phyloP scores from a whole-genome alignment of 2,888 invertebrate genomes.

The Bedellia somnulentella region DNA sequence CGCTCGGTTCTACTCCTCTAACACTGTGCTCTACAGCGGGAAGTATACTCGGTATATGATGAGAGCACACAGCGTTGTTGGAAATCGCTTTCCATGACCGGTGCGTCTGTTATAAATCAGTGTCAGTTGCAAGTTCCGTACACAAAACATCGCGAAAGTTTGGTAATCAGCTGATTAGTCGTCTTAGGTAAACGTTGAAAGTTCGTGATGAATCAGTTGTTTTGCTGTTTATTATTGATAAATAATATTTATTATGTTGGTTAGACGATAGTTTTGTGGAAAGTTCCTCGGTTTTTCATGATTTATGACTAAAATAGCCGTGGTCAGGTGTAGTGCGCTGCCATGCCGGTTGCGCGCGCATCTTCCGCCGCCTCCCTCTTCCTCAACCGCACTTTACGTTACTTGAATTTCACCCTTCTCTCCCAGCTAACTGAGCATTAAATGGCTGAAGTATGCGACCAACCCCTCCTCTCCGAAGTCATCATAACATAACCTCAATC shows the following conservation, averaged over 20 bases:
- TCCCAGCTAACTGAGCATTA: too few species aligned
- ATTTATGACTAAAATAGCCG: too few species aligned
- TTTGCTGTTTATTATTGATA: conserved; percentile 18
- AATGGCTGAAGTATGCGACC: too few species aligned
- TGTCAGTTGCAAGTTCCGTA: conserved; percentile 19
- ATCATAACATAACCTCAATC: conserved; percentile 60
- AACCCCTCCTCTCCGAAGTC: too few species aligned
- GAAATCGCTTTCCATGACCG: conserved; percentile 30
- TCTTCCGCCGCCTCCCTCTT: conserved; percentile 29
- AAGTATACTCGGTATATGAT: neutral
- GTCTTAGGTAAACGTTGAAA: conserved; percentile 5
- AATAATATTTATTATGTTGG: too few species aligned
- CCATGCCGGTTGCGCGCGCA: conserved; percentile 59
- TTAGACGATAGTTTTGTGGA: too few species aligned
- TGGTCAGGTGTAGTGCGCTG: conserved; percentile 52
- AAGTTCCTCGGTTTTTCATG: too few species aligned
- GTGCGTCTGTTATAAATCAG: conserved; percentile 1
- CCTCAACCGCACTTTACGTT: conserved; percentile 17
- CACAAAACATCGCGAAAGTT: conserved; percentile 50
- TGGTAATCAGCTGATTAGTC: conserved; percentile 52
- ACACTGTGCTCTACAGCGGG: neutral
- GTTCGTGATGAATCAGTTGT: conserved; percentile 27
- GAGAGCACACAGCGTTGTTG: conserved; percentile 2
- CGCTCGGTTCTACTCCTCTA: conserved; percentile 21
- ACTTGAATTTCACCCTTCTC: conserved; percentile 37